A percentile compares a stretch with the other conserved stretches of the same genome.
phyloP scores from a whole-genome alignment of 2,888 invertebrate species.

The Andrena camellia region DNA sequence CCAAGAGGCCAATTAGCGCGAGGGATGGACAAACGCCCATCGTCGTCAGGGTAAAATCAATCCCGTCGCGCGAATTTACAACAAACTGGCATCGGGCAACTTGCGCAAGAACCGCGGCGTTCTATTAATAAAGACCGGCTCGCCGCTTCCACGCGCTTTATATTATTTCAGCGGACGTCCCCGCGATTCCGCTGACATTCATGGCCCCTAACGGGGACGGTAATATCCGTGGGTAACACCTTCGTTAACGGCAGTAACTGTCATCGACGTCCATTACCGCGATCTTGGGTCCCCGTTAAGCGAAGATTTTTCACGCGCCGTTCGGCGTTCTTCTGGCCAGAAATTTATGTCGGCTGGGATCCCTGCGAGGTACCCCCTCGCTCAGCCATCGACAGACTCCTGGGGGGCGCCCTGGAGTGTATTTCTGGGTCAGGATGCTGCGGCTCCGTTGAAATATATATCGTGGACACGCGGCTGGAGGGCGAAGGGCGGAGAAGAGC shows the following conservation, averaged over 20 bases:
- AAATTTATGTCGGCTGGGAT: conserved; percentile 54
- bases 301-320: conserved; percentile 38
- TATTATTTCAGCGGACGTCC: conserved; percentile 51
- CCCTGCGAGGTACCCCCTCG: conserved; percentile 14
- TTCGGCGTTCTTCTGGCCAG: conserved; percentile 14
- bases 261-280: conserved; percentile 56
- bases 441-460: conserved; percentile 65
- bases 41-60: conserved; percentile 27
- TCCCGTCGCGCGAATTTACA: conserved; percentile 34
- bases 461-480: conserved; percentile 44
- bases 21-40: neutral
- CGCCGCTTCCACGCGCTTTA: conserved; percentile 27
- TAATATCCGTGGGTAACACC: conserved; percentile 48
- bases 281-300: conserved; percentile 47
- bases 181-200: conserved; percentile 49
- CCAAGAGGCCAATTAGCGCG: neutral
- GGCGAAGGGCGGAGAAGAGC: conserved; percentile 42
- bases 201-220: conserved; percentile 44
- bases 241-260: conserved; percentile 57
- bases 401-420: conserved; percentile 55
- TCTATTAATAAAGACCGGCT: conserved; percentile 49
- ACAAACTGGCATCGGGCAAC: conserved; percentile 19
- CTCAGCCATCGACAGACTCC: conserved; percentile 35
- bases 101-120: neutral
- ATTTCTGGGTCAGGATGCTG: conserved; percentile 76